These are phyloP conservation scores for Eulimnadia texana DNA, from an alignment of 1,140 invertebrate species.

Conservation along the genomic window DNA sequence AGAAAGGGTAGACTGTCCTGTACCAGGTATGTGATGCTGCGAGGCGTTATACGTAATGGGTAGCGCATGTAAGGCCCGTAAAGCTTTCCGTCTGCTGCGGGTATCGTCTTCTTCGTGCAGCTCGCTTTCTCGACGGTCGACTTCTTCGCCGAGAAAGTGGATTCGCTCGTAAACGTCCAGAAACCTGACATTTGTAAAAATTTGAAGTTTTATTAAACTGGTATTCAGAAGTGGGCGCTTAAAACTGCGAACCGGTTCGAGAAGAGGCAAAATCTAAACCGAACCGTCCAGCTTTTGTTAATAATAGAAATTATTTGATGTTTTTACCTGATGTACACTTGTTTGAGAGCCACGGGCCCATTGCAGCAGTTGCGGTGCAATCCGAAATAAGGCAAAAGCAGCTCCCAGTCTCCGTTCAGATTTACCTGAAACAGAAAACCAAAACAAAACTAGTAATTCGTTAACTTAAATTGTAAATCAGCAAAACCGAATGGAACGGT, in stretches of 20 bases:
- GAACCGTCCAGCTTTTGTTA: no score
- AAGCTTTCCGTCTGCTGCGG: conserved; percentile 48
- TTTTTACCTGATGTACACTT: conserved; percentile 65
- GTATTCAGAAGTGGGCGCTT: no score
- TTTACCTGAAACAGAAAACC: no score
- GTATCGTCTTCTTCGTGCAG: conserved; percentile 61
- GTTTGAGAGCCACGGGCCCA: conserved; percentile 68
- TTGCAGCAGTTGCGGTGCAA: conserved; percentile 68
- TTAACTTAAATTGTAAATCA: not conserved
- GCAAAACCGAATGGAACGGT: not conserved
- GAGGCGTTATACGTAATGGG: conserved; percentile 65
- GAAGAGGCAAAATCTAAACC: not conserved
- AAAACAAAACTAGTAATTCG: conserved; percentile 27
- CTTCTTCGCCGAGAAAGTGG: conserved; percentile 64
- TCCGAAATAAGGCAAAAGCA: conserved; percentile 56
- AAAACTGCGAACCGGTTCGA: no score
- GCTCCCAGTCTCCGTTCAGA: conserved; percentile 67
- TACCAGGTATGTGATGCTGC: conserved; percentile 64
- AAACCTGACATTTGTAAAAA: conserved; percentile 37
- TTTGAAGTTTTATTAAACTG: not conserved
- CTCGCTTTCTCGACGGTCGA: conserved; percentile 46
- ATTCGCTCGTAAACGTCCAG: conserved; percentile 71
- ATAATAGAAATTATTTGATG: not conserved
- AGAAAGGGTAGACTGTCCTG: not conserved
- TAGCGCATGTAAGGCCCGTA: conserved; percentile 49